Percentiles rank a stretch among this genome's conserved stretches.
These are phyloP conservation scores for Calameuta pallipes DNA, from an alignment of 2,888 invertebrate species.

Conservation along the genomic window DNA sequence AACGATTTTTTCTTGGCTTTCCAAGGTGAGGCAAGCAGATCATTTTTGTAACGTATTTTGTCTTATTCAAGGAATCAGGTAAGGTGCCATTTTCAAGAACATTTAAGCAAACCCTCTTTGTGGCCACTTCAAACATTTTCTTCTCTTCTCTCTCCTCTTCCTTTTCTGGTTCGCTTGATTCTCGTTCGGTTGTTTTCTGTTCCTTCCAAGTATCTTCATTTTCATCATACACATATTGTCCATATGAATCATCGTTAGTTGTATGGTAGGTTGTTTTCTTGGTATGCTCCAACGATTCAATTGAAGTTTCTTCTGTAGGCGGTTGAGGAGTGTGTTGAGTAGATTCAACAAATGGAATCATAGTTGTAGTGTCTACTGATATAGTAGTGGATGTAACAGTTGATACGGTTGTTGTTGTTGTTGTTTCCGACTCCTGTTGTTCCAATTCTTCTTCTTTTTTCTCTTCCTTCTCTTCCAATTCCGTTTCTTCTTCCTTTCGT, in stretches of 20 bases:
- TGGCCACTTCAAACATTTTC: slow-evolving; percentile 14
- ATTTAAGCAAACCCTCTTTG: slow-evolving; percentile 41
- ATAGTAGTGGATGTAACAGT: background rate
- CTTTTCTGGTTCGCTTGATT: background rate
- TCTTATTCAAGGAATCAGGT: slow-evolving; percentile 13
- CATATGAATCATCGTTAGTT: slow-evolving; percentile 5
- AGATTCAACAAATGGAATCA: slow-evolving; percentile 8
- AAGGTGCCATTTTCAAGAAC: slow-evolving; percentile 23
- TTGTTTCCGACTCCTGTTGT: slow-evolving; percentile 4
- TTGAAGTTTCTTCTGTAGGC: no score
- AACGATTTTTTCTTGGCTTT: background rate
- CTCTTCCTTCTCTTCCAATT: slow-evolving; percentile 19
- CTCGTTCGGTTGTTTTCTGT: slow-evolving; percentile 14
- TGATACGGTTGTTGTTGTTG: background rate
- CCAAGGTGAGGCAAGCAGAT: slow-evolving; percentile 25
- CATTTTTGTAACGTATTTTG: slow-evolving; percentile 25
- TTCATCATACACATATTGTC: slow-evolving; percentile 28
- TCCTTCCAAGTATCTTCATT: slow-evolving; percentile 37
- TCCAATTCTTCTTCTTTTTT: slow-evolving; percentile 16
- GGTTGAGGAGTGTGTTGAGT: background rate
- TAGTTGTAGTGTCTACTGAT: slow-evolving; percentile 2
- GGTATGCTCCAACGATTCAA: no score
- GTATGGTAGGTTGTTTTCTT: slow-evolving; percentile 1
- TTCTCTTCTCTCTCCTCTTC: background rate
- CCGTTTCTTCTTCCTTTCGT: slow-evolving; percentile 16